Evolutionary conservation across 2,113 vertebrate genomes (phyloP).

Genomic region (Sander lucioperca): DNA sequence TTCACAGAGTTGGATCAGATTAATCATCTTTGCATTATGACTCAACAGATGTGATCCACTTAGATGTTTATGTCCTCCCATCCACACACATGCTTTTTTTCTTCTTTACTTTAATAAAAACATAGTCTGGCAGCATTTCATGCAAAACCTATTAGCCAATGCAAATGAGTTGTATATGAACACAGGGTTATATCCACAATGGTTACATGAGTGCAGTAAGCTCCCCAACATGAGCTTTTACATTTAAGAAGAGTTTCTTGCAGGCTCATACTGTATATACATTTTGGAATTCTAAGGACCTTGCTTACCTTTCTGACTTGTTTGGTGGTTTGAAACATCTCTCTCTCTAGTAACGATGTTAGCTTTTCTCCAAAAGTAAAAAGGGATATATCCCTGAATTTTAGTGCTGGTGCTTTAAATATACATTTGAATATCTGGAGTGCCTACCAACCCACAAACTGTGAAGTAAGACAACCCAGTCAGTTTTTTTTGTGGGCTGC

Average conservation of each 20-base stretch:
- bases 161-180: not conserved
- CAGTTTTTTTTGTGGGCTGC: no score
- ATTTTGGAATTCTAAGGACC: not conserved
- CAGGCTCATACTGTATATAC: not conserved
- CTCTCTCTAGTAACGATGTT: not conserved
- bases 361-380: conserved; percentile 5
- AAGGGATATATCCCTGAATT: no score
- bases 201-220: not conserved
- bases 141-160: not conserved
- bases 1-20: not conserved
- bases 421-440: no score
- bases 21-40: not conserved
- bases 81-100: not conserved
- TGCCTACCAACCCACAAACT: no score
- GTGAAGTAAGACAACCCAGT: no score
- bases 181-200: not conserved
- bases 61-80: not conserved
- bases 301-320: not conserved
- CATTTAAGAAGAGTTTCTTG: not conserved
- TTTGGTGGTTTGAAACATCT: conserved; percentile 1
- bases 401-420: no score
- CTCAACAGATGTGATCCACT: not conserved
- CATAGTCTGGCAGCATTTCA: not conserved
- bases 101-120: not conserved
- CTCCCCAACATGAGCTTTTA: not conserved